phyloP scores from a whole-genome alignment of 2,888 invertebrate genomes.

The Dysmachus trigonus region DNA sequence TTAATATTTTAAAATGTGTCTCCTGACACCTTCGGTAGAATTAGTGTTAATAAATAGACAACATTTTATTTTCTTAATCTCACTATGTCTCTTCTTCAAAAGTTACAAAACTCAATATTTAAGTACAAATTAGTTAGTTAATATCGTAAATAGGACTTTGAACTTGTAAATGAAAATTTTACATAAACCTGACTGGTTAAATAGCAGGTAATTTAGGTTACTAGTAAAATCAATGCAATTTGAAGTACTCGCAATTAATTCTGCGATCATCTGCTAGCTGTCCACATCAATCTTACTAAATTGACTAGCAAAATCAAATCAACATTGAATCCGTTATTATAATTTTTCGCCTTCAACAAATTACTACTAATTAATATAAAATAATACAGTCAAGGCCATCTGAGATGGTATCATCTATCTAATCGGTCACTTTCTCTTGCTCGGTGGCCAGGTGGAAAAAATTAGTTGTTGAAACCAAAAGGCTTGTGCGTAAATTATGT shows the following conservation, averaged over 20 bases:
- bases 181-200: neutral
- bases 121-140: neutral
- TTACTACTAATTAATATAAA: neutral
- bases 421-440: neutral
- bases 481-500: slow-evolving; percentile 15
- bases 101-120: neutral
- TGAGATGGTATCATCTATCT: neutral
- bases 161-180: neutral
- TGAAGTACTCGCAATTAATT: neutral
- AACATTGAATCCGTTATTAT: neutral
- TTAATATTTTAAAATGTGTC: too few relatives aligned
- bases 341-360: neutral
- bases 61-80: too few relatives aligned
- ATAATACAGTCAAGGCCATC: neutral
- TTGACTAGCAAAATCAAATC: neutral
- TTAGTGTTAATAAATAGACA: too few relatives aligned
- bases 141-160: neutral
- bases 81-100: neutral
- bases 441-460: neutral
- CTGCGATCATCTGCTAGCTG: neutral
- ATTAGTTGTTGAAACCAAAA: neutral
- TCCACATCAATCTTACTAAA: neutral
- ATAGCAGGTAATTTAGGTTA: neutral
- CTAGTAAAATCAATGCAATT: neutral
- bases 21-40: too few relatives aligned